Conservation (phyloP, 2,888 invertebrate species). For the Scaptomyza flava region DNA sequence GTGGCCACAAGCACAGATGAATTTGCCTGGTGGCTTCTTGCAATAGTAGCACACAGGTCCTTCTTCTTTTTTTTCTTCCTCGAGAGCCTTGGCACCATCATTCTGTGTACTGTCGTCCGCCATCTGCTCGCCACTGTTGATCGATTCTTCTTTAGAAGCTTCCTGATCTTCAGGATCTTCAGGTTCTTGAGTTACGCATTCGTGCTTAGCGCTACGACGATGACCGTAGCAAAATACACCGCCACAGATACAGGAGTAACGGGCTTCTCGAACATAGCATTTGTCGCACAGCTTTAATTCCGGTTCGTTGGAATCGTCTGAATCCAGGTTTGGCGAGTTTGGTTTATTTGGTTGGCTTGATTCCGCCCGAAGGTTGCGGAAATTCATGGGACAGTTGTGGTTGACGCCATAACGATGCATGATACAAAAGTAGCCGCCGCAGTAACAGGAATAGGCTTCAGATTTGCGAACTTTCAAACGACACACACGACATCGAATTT, state of each 20-base stretch:
- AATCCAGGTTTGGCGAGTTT: neutral
- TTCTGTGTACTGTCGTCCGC: neutral
- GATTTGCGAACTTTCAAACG: neutral
- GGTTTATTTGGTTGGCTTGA: too few relatives aligned
- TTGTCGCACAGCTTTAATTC: neutral
- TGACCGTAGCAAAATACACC: neutral
- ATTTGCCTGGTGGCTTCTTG: neutral
- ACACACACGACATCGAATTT: neutral
- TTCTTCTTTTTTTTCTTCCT: neutral
- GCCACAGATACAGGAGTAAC: neutral
- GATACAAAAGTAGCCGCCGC: neutral
- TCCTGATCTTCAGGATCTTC: too few relatives aligned
- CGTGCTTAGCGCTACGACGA: neutral
- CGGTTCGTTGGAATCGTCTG: neutral
- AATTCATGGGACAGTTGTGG: neutral
- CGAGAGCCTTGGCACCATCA: neutral
- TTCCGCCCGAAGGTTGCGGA: neutral
- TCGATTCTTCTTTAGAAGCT: neutral
- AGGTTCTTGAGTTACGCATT: neutral
- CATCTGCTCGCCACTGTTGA: neutral
- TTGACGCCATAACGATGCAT: neutral
- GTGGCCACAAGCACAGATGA: neutral
- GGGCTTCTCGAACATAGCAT: neutral
- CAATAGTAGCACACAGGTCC: neutral
- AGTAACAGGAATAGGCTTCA: neutral